Evolutionary conservation across 2,113 vertebrate genomes (phyloP).

Genomic region (Cheirogaleus medius): DNA sequence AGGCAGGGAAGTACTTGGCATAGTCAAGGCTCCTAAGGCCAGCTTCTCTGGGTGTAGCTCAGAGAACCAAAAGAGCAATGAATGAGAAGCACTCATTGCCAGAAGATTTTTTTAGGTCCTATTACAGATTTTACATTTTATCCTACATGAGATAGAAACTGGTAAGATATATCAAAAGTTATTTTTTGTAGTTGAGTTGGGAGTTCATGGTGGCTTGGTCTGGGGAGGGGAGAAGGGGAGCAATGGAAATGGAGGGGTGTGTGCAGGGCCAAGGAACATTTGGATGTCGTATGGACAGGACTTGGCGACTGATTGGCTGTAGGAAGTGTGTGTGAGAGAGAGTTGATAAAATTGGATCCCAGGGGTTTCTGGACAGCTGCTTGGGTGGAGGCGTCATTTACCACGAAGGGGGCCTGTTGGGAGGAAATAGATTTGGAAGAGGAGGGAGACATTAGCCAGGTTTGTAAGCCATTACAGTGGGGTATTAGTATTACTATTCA

Average conservation of each 20-base stretch:
- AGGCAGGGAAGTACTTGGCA: not conserved
- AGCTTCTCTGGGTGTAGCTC: not conserved
- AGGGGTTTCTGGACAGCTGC: not conserved
- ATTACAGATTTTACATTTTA: not conserved
- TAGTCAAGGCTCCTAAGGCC: not conserved
- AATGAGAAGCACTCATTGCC: not conserved
- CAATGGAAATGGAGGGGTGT: not conserved
- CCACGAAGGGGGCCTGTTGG: not conserved
- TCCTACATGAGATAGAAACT: not conserved
- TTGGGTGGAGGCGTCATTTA: not conserved
- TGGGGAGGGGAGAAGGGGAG: not conserved
- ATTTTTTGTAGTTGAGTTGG: not conserved
- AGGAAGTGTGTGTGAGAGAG: not conserved
- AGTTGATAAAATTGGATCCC: not conserved
- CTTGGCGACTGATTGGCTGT: not conserved
- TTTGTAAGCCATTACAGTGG: not conserved
- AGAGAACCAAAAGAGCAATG: not conserved
- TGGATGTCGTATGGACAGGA: not conserved
- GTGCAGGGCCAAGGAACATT: not conserved
- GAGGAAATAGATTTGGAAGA: not conserved
- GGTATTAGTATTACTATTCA: not conserved
- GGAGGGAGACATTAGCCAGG: not conserved
- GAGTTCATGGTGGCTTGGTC: not conserved
- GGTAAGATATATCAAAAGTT: not conserved
- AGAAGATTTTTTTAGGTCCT: not conserved